Evolutionary conservation across 2,797 vertebrate genomes (phyloP), one percentile per base, ranked within the genome.

Genomic region (Phoxinus dragarum): DNA sequence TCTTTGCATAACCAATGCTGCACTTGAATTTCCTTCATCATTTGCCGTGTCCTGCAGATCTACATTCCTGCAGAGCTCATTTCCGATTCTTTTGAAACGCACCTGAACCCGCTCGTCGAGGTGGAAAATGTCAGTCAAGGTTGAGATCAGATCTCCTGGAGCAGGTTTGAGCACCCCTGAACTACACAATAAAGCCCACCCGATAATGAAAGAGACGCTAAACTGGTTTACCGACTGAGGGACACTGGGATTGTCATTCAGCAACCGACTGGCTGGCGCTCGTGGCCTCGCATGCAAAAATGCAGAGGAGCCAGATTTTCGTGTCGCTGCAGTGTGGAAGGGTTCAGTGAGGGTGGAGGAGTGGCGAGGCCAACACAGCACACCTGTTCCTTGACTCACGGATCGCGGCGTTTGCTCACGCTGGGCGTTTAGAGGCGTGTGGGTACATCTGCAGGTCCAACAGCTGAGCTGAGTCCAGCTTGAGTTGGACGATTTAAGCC

Each of bases 261-360:
- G 17, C 19, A 31, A 31, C 47, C 40, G 36, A 31, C 61, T 80
- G 74, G 38, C 44, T 73, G 44, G 52, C 36, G 38, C 72, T 64
- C 3, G 5, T 72, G 61, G 23, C 47, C 34, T 54, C 80, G 36
- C 54, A 44, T n/a, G 21, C 82, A 88, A 86, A 82, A 91, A 90
- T 90, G 88, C 42, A 84, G 89, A 64, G 52, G 34, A 89, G 85
- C 89, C 73, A 77, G 89, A 89, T 78, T 90, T 87, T 89, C 86
- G 34, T 34, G 86, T 84, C 67, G 61, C 36, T 66, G 67, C 36
- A 76, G 52, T 56, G 54, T 80, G 59, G 49, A 74, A 73, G 52
- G 10, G 40, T 40, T 86, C 54, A 84, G 31, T 79, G 10, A 6
- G 31, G 59, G 44, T 66, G 44, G 34, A 67, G 75, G n/a, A 72